phyloP scores from a whole-genome alignment of 2,797 vertebrate genomes.

The Calcarius lapponicus region DNA sequence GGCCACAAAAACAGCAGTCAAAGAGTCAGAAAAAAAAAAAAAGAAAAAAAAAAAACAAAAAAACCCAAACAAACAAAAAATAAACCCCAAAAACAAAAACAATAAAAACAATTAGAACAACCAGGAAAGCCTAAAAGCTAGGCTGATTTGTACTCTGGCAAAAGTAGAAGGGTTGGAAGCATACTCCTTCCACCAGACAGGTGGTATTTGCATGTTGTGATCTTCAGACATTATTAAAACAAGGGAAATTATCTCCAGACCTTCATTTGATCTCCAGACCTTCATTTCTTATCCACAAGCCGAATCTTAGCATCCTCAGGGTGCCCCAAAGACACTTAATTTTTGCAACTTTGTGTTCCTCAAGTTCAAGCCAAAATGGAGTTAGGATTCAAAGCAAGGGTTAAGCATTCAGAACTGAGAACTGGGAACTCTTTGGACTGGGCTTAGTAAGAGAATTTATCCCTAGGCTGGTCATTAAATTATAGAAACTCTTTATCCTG shows the following conservation, averaged over 20 bases:
- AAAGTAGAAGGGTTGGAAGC: neutral
- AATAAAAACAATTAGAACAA: neutral
- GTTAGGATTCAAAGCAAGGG: neutral
- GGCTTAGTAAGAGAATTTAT: neutral
- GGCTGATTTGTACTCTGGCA: neutral
- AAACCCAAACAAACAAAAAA: too few species aligned
- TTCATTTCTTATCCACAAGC: neutral
- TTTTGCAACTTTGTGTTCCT: neutral
- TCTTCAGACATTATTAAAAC: neutral
- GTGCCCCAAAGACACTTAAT: neutral
- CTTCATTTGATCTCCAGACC: neutral
- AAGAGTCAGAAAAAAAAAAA: accelerated
- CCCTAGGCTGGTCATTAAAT: neutral
- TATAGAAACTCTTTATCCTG: neutral
- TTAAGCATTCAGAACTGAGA: neutral
- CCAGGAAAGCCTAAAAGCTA: neutral
- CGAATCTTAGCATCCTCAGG: neutral
- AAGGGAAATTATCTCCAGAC: neutral
- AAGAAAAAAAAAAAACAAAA: too few species aligned
- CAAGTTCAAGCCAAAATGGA: neutral
- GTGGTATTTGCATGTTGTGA: neutral
- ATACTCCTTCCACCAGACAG: neutral
- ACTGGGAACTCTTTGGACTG: neutral
- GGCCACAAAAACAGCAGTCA: neutral
- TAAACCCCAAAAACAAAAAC: too few species aligned